These are phyloP conservation scores for Porites lobata DNA, from an alignment of 92 coral and sea anemone species.

Conservation along the genomic window DNA sequence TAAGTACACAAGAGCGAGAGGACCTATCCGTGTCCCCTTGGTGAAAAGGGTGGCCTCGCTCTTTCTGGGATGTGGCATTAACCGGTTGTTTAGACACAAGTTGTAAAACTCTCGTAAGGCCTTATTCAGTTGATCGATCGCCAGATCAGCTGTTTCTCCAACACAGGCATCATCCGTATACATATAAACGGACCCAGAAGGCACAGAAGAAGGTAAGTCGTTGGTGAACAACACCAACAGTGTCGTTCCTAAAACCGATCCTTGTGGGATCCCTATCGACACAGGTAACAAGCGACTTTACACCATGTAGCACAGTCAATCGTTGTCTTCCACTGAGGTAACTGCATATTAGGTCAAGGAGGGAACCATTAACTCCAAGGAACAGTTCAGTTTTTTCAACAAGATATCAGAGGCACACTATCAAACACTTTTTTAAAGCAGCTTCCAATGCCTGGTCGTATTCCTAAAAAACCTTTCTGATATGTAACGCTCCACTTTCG, in stretches of 20 bases:
- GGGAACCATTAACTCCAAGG: slow-evolving; percentile 25
- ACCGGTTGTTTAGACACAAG: not conserved
- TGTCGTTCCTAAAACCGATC: slow-evolving; percentile 28
- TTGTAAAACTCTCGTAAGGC: too few relatives aligned
- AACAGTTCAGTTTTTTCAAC: slow-evolving; percentile 11
- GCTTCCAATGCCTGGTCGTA: too few relatives aligned
- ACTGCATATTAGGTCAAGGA: slow-evolving; percentile 12
- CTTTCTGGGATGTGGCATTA: slow-evolving; percentile 28
- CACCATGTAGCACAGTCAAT: slow-evolving; percentile 31
- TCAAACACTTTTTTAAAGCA: slow-evolving; percentile 14
- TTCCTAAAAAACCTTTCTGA: too few relatives aligned
- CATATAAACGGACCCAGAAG: not conserved
- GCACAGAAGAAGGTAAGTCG: not conserved
- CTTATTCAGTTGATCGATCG: too few relatives aligned
- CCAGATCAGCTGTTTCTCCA: too few relatives aligned
- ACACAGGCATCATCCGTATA: too few relatives aligned
- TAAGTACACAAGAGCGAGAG: slow-evolving; percentile 25
- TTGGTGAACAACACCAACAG: slow-evolving; percentile 25
- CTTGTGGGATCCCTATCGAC: not conserved
- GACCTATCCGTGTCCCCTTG: slow-evolving; percentile 10
- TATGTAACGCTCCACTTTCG: too few relatives aligned
- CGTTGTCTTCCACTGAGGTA: slow-evolving; percentile 23
- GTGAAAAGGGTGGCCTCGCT: slow-evolving; percentile 18
- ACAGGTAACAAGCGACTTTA: not conserved
- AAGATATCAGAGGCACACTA: slow-evolving; percentile 13